These are phyloP conservation scores for Neoascia interrupta DNA, from an alignment of 2,888 invertebrate genomes.

Conservation along the genomic window DNA sequence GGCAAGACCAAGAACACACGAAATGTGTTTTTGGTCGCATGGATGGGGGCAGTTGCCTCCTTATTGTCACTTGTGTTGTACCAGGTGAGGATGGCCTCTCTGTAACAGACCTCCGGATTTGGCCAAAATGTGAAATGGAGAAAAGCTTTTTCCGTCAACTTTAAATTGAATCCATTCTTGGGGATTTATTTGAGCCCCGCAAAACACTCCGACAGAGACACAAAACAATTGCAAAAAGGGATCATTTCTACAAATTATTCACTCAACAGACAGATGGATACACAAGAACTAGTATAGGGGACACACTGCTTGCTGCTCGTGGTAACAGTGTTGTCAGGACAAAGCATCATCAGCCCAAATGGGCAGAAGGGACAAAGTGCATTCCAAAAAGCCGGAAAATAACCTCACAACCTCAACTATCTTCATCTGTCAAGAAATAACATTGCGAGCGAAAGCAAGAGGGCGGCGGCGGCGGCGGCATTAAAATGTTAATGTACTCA, in stretches of 20 bases:
- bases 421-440: constrained; percentile 63
- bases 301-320: no score
- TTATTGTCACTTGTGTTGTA: background rate
- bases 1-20: constrained; percentile 16
- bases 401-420: constrained; percentile 60
- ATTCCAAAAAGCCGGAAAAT: constrained; percentile 62
- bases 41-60: background rate
- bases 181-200: constrained; percentile 52
- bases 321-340: background rate
- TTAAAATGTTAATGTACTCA: constrained; percentile 65
- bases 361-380: constrained; percentile 56
- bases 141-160: constrained; percentile 65
- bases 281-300: no score
- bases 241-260: constrained; percentile 37
- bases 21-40: constrained; percentile 24
- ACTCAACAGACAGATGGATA: constrained; percentile 16
- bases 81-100: background rate
- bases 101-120: constrained; percentile 24
- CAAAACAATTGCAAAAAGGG: constrained; percentile 1
- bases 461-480: constrained; percentile 16
- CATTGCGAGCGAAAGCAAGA: background rate
- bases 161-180: constrained; percentile 60
- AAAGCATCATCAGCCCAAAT: constrained; percentile 35
- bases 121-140: constrained; percentile 55
- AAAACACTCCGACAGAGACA: constrained; percentile 37